Evolutionary conservation across 1,140 invertebrate genomes (phyloP).

Genomic region (Cydia fagiglandana): DNA sequence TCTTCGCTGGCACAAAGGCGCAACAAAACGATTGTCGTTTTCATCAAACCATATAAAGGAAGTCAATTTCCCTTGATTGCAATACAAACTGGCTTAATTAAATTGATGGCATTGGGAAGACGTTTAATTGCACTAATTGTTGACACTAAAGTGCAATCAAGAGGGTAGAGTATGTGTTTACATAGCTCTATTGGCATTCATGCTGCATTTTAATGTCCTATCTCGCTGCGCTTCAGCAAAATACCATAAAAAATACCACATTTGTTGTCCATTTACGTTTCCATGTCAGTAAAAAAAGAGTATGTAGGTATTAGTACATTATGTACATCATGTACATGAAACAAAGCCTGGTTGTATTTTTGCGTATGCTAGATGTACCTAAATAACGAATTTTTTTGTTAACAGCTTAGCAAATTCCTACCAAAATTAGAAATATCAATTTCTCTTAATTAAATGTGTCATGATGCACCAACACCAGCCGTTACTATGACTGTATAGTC

Average conservation of each 20-base stretch:
- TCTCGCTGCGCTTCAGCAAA: slow-evolving; percentile 2
- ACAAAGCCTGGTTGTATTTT: too few species aligned
- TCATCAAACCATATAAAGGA: slow-evolving; percentile 16
- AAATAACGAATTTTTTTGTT: too few species aligned
- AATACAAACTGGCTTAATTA: slow-evolving; percentile 18
- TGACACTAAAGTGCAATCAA: slow-evolving; percentile 16
- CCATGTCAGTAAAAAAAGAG: not conserved
- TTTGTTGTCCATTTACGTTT: not conserved
- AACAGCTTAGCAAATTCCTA: too few species aligned
- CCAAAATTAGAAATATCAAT: too few species aligned
- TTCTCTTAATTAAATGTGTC: too few species aligned
- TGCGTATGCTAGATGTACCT: too few species aligned
- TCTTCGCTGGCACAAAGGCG: not conserved
- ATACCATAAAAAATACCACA: not conserved
- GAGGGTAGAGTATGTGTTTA: not conserved
- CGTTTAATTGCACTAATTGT: slow-evolving; percentile 19
- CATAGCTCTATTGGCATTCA: not conserved
- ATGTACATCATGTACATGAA: too few species aligned
- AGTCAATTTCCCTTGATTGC: slow-evolving; percentile 12
- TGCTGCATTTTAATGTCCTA: not conserved
- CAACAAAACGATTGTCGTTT: slow-evolving; percentile 1
- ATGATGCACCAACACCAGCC: too few species aligned
- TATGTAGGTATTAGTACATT: too few species aligned
- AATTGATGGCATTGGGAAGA: not conserved
- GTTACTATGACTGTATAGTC: too few species aligned